phyloP scores from a whole-genome alignment of 2,888 invertebrate genomes.

The Vesta saturnalis region DNA sequence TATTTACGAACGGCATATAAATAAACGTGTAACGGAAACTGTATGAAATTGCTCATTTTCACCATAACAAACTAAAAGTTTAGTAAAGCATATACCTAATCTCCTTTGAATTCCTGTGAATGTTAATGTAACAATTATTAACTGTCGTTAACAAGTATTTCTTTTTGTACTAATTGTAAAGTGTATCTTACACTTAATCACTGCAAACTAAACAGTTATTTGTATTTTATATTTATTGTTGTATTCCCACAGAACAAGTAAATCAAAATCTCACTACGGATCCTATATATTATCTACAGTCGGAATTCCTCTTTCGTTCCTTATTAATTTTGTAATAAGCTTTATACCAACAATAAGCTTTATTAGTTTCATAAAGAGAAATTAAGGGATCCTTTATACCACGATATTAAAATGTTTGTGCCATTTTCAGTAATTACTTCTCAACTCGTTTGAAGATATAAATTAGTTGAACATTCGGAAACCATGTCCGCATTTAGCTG shows the following conservation, averaged over 20 bases:
- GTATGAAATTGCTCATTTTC: too few relatives aligned
- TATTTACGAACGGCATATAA: too few relatives aligned
- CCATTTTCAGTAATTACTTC: conserved; percentile 31
- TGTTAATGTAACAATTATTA: too few relatives aligned
- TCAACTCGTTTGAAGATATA: conserved; percentile 21
- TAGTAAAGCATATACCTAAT: too few relatives aligned
- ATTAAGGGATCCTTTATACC: conserved; percentile 28
- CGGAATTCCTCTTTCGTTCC: conserved; percentile 9
- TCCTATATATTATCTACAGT: not conserved
- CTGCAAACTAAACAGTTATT: not conserved
- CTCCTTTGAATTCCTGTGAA: too few relatives aligned
- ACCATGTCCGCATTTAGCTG: not conserved
- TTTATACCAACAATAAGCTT: conserved; percentile 32
- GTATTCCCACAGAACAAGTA: not conserved
- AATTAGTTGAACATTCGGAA: conserved; percentile 3
- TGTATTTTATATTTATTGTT: not conserved
- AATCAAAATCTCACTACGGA: not conserved
- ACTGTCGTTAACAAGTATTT: not conserved
- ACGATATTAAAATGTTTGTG: conserved; percentile 35
- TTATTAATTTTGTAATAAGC: conserved; percentile 31
- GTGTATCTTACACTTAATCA: not conserved
- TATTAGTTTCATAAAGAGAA: conserved; percentile 36
- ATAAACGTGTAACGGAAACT: too few relatives aligned
- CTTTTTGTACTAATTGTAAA: not conserved
- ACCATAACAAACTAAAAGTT: too few relatives aligned